Evolutionary conservation across 2,888 invertebrate genomes (phyloP).

Genomic region (Hypomecis atomaria): DNA sequence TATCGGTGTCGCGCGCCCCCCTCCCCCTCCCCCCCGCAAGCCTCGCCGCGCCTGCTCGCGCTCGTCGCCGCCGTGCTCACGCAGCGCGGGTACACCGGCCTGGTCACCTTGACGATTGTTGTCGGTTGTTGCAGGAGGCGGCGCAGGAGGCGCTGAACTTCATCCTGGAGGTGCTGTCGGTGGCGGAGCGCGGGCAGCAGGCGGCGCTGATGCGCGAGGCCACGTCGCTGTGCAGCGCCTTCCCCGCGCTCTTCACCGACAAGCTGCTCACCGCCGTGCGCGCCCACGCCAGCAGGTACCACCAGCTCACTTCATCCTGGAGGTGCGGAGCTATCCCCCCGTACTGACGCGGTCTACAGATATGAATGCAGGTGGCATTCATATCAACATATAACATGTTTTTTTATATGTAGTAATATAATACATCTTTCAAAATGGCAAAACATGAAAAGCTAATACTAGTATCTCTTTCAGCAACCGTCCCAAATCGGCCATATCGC

Average conservation of each 20-base stretch:
- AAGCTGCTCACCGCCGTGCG: constrained; percentile 90
- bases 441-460: background rate
- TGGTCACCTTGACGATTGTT: constrained; percentile 72
- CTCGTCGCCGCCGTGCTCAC: constrained; percentile 85
- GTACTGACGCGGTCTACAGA: too few relatives aligned
- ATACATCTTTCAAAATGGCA: background rate
- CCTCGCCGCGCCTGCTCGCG: constrained; percentile 86
- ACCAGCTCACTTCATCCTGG: background rate
- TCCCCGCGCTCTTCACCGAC: constrained; percentile 92
- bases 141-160: constrained; percentile 93
- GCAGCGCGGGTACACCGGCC: constrained; percentile 88
- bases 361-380: too few relatives aligned
- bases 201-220: constrained; percentile 91
- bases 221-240: constrained; percentile 91
- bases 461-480: constrained; percentile 54
- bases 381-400: too few relatives aligned
- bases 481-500: constrained; percentile 64
- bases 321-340: too few relatives aligned
- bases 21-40: constrained; percentile 84
- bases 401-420: too few relatives aligned
- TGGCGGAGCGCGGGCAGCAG: constrained; percentile 89
- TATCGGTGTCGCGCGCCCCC: too few relatives aligned
- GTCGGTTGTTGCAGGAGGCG: constrained; percentile 83
- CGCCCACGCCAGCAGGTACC: constrained; percentile 84
- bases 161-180: constrained; percentile 89